These are phyloP conservation scores for Acipenser oxyrinchus DNA, from an alignment of 2,797 vertebrate species.

Conservation along the genomic window DNA sequence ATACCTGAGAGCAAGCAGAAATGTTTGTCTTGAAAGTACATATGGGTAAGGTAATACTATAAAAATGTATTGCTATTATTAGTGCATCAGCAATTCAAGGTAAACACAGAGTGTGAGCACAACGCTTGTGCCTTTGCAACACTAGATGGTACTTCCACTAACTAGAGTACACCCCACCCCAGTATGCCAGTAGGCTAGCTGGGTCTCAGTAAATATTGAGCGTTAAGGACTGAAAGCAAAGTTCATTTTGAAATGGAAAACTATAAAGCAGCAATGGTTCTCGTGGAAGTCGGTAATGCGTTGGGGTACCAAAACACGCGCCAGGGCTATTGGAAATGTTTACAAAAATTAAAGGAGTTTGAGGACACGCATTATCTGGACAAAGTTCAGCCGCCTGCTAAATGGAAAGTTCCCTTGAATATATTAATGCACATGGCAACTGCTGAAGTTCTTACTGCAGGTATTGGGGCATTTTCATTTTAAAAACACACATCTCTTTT, in stretches of 20 bases:
- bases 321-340: not conserved
- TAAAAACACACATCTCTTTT: too few species aligned
- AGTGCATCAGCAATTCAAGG: too few species aligned
- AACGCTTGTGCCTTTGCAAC: too few species aligned
- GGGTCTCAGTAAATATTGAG: too few species aligned
- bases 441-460: slow-evolving; percentile 9
- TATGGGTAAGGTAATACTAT: too few species aligned
- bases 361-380: slow-evolving; percentile 3
- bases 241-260: slow-evolving; percentile 9
- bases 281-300: slow-evolving; percentile 7
- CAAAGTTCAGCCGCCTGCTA: not conserved
- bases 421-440: slow-evolving; percentile 18
- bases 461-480: not conserved
- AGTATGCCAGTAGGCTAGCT: too few species aligned
- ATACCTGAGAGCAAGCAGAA: too few species aligned
- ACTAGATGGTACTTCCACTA: too few species aligned
- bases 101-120: too few species aligned
- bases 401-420: slow-evolving; percentile 9
- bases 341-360: not conserved
- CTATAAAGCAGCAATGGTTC: slow-evolving; percentile 17
- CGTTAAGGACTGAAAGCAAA: not conserved
- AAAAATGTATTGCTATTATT: too few species aligned
- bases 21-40: too few species aligned
- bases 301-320: slow-evolving; percentile 4
- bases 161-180: too few species aligned